Evolutionary conservation across 2,113 vertebrate genomes (phyloP), one percentile per base, ranked within the genome.

Genomic region (Galbula dea): DNA sequence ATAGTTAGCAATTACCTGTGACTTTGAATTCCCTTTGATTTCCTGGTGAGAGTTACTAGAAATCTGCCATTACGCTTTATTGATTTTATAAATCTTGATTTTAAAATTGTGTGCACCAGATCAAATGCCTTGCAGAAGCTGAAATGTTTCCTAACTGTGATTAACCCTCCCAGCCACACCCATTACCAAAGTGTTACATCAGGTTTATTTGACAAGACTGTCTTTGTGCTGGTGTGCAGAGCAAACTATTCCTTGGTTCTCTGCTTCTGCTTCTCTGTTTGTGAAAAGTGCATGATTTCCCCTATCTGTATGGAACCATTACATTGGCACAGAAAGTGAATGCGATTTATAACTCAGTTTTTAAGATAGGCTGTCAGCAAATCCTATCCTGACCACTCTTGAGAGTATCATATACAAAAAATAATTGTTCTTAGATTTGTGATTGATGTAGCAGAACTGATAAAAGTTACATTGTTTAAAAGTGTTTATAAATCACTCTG

Each of bases 401-500:
- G 90, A 95, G 94, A 93, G 68, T 96, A 96, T 95, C 45, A 7
- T 76, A 89, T 95, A 86, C 88, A 96, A 95, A 93, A 95, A 96
- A 95, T 89, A 95, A 88, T 95, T 94, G 91, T 96, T 95, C 92
- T 48, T 94, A 57, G 76, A 76, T 94, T 78, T 71, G 86, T 96
- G 96, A 96, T 96, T 97, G 94, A 96, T 97, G 92, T 84, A 95
- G 86, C 73, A 88, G 92, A 91, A 94, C 86, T 96, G 96, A 97
- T 97, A 97, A 94, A 95, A 97, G 91, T 94, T 95, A 88, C 88
- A 94, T 96, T 97, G 96, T 97, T 97, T 94, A 32, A 91, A 91
- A 73, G 73, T 90, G 82, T 97, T 97, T 97, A 93, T 96, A 97
- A 96, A 94, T 96, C 95, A 95, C 92, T 54, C 93, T 95, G 95